A percentile compares a stretch with the other conserved stretches of the same genome.
These are phyloP conservation scores for Paradoxurus hermaphroditus DNA, from an alignment of 2,113 vertebrate genomes.

Conservation along the genomic window DNA sequence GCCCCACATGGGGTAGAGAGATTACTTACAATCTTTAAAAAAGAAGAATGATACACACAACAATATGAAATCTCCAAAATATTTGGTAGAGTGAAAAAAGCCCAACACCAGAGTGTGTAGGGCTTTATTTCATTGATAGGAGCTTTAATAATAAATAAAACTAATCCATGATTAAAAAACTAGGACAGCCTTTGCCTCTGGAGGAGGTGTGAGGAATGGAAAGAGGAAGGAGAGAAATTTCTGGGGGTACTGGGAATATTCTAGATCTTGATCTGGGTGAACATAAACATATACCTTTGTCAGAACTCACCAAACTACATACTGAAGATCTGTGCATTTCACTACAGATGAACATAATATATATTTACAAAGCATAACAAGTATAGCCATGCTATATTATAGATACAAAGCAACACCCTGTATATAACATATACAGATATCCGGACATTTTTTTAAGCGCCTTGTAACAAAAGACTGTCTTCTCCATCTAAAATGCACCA, in stretches of 20 bases:
- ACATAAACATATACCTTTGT: background rate
- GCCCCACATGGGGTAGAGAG: background rate
- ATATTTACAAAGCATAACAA: background rate
- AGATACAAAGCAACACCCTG: background rate
- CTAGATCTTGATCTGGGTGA: background rate
- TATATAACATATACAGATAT: background rate
- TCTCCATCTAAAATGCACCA: constrained; percentile 42
- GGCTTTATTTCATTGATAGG: background rate
- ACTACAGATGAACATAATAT: background rate
- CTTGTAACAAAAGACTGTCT: background rate
- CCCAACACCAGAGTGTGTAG: background rate
- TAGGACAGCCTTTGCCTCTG: background rate
- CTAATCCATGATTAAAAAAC: background rate
- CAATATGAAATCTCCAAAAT: background rate
- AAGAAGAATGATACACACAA: background rate
- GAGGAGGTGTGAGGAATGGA: background rate
- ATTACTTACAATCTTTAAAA: background rate
- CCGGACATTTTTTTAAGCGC: background rate
- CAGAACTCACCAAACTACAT: constrained; percentile 2
- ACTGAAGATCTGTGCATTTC: background rate
- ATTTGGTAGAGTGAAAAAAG: background rate
- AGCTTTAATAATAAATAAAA: background rate
- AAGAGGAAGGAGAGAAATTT: background rate
- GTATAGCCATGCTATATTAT: background rate
- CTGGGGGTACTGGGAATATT: background rate